Percentiles rank a stretch among this genome's conserved stretches.
Evolutionary conservation across 2,888 invertebrate genomes (phyloP).

Genomic region (Latheticus oryzae): DNA sequence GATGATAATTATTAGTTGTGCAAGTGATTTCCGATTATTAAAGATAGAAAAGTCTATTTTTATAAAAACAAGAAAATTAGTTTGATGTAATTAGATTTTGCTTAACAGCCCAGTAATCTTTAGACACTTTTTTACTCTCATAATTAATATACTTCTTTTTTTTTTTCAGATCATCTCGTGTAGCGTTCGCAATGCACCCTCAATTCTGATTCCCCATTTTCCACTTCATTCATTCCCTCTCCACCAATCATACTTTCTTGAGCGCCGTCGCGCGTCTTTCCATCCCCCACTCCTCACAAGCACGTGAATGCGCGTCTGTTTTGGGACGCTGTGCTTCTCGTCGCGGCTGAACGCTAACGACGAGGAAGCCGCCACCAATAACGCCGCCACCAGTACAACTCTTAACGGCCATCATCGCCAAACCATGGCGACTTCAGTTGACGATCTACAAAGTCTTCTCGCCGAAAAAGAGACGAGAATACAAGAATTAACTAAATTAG

Average conservation of each 20-base stretch:
- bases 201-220: background rate
- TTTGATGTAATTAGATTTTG: too few relatives aligned
- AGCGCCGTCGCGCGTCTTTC: constrained; percentile 32
- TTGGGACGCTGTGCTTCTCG: constrained; percentile 88
- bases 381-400: constrained; percentile 44
- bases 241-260: background rate
- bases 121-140: too few relatives aligned
- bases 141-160: too few relatives aligned
- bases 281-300: constrained; percentile 57
- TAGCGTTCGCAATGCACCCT: constrained; percentile 9
- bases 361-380: constrained; percentile 74
- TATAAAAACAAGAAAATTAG: too few relatives aligned
- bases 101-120: too few relatives aligned
- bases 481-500: constrained; percentile 76
- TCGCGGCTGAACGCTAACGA: constrained; percentile 84
- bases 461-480: constrained; percentile 77
- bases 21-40: too few relatives aligned
- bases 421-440: constrained; percentile 58
- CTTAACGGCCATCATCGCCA: constrained; percentile 38
- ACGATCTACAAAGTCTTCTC: constrained; percentile 70
- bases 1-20: too few relatives aligned
- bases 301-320: constrained; percentile 92
- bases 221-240: background rate
- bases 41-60: too few relatives aligned
- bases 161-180: background rate